These are phyloP conservation scores for Cochlearius cochlearius DNA, from an alignment of 2,113 vertebrate species.

Conservation along the genomic window DNA sequence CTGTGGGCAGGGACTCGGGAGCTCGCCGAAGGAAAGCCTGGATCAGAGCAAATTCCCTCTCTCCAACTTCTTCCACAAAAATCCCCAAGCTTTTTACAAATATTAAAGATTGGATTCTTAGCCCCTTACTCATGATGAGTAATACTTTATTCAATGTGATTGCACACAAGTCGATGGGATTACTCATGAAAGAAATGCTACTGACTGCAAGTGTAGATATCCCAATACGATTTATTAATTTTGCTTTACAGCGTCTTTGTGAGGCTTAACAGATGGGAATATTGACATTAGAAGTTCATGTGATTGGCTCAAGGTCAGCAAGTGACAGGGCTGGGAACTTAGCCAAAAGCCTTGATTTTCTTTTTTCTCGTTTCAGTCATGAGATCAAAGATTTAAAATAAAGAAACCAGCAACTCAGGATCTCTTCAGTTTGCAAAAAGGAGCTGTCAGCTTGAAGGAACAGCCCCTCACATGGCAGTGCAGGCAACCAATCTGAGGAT, in stretches of 20 bases:
- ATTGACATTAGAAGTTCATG: conserved; percentile 49
- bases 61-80: background rate
- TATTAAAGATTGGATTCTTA: background rate
- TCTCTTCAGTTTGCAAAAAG: background rate
- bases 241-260: background rate
- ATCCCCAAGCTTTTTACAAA: background rate
- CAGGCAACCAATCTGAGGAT: background rate
- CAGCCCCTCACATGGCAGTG: background rate
- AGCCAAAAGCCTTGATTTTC: conserved; percentile 21
- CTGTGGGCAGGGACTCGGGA: background rate
- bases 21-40: background rate
- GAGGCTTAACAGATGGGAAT: conserved; percentile 45
- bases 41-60: background rate
- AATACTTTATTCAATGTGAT: background rate
- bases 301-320: conserved; percentile 46
- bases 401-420: background rate
- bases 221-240: conserved; percentile 36
- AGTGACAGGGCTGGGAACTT: conserved; percentile 32
- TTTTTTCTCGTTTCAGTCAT: background rate
- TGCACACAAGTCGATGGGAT: background rate
- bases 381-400: background rate
- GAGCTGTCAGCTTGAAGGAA: background rate
- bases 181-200: background rate
- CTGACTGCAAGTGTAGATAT: conserved; percentile 4
- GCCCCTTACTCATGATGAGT: background rate